Base-by-base conservation (phyloP, 1,140 invertebrate genomes). In the Bombus affinis region DNA sequence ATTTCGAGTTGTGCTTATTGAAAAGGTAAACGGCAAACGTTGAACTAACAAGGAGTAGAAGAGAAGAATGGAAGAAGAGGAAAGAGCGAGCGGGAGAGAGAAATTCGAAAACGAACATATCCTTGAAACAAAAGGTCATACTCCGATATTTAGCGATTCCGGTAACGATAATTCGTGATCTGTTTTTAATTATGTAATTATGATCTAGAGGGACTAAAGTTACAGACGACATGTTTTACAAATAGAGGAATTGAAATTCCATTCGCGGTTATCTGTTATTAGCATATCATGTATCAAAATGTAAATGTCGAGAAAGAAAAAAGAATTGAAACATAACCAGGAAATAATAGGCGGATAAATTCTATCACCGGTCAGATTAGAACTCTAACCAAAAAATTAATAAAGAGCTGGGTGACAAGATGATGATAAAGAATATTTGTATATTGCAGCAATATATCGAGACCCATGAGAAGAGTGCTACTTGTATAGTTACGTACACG, bases 1-100 rank as follows among this genome's bases (percentile, higher is more conserved):
- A 85, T 72, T 84, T 85, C 68, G 53, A 59, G 53, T 42, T 25
- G 66, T 22, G 82, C 42, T 15, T n/a, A 47, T 39, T 13, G 6
- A 62, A 37, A 53, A 70, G 47, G n/a, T 28, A 57, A 66, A 65
- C 62, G 57, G 32, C 25, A 44, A 65, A 12, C 57, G 28, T 44
- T 65, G 62, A 65, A 70, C n/a, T 10, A 22, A 65, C 12, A 57
- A 32, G 35, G 25, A 57, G 32, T 35, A 22, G 57, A 18, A 57
- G 32, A 13, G 39, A 59, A n/a, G 37, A 37, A n/a, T 35, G 18
- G 35, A n/a, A 28, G 37, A 77, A 28, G 28, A 13, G 65, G 18
- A 44, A 35, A 37, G 44, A 44, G 22, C 5, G n/a, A 78, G 32
- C 39, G 28, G 65, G 44, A 53, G 47, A 37, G 53, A 9, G 35